Evolutionary conservation across 64 coral and sea anemone species (phyloP).

Genomic region (Stylophora pistillata): DNA sequence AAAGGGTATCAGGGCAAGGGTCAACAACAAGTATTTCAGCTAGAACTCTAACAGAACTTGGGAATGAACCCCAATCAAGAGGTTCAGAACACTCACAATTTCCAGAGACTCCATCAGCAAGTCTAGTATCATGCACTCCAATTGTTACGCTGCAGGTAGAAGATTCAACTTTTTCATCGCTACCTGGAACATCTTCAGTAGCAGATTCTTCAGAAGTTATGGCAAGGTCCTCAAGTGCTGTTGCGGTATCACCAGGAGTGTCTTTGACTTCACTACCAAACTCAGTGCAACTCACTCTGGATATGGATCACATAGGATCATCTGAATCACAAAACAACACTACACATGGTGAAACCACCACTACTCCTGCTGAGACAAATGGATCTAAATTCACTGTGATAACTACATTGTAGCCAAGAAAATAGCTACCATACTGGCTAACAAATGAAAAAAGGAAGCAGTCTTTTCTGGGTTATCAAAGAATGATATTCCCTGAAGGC

Average conservation of each 20-base stretch:
- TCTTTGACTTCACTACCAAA: neutral
- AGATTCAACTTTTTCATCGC: neutral
- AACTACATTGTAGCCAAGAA: too few relatives aligned
- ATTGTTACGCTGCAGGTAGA: neutral
- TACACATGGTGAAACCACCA: neutral
- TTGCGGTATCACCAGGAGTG: neutral
- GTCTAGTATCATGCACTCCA: neutral
- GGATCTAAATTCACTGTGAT: neutral
- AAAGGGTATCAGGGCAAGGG: neutral
- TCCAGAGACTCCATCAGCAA: neutral
- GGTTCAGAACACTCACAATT: neutral
- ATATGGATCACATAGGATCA: neutral
- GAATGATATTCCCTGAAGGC: too few relatives aligned
- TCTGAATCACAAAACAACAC: neutral
- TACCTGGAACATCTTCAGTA: neutral
- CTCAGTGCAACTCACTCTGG: neutral
- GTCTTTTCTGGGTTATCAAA: too few relatives aligned
- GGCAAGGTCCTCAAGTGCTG: neutral
- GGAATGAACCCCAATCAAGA: neutral
- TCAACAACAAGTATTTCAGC: neutral
- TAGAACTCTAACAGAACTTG: neutral
- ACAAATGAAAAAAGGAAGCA: too few relatives aligned
- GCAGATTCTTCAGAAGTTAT: neutral
- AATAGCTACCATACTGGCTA: too few relatives aligned
- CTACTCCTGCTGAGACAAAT: neutral